Base-by-base conservation (phyloP, 1,140 invertebrate genomes). In the Sycobia sp. region DNA sequence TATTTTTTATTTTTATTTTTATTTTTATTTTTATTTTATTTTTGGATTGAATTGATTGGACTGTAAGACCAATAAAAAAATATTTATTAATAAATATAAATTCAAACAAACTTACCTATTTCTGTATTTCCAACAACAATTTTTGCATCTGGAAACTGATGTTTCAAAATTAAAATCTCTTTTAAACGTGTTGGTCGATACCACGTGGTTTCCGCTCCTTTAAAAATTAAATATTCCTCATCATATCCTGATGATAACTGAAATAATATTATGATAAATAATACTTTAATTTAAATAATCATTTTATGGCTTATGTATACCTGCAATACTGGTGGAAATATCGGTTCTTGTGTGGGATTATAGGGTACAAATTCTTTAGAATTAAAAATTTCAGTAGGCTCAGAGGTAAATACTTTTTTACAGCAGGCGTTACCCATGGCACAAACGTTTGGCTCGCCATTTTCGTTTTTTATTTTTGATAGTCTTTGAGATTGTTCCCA, bases 41-140 rank as follows among this genome's bases (percentile, higher is more conserved):
- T n/a, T n/a, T n/a, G n/a, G n/a, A n/a, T n/a, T n/a, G n/a, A n/a
- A n/a, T n/a, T n/a, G n/a, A n/a, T n/a, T n/a, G n/a, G n/a, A n/a
- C n/a, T n/a, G n/a, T n/a, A n/a, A 46, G 22, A 2, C 14, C 14
- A 16, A 41, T 27, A 54, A 18, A 41, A 11, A 32, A 32, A 32
- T 32, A 32, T 7, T 32, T 32, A 7, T 32, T n/a, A n/a, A 36
- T 29, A 18, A 32, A 11, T 46, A 10, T 2, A 11, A 16, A 27
- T 32, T 32, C 3, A 47, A 7, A 53, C 44, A 49, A 20, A 27
- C 62, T 69, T 71, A 76, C 94, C 94, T 59, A 98, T 84, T 88
- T 98, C 96, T 0, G 95, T 96, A 77, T 98, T 98, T 20, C 96
- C 96, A 46, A 90, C 89, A n/a, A 98, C 87, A 23, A 98, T 84